A percentile compares a stretch with the other conserved stretches of the same genome.
These are phyloP conservation scores for Desoria tigrina DNA, from an alignment of 2,888 invertebrate genomes.

Conservation along the genomic window DNA sequence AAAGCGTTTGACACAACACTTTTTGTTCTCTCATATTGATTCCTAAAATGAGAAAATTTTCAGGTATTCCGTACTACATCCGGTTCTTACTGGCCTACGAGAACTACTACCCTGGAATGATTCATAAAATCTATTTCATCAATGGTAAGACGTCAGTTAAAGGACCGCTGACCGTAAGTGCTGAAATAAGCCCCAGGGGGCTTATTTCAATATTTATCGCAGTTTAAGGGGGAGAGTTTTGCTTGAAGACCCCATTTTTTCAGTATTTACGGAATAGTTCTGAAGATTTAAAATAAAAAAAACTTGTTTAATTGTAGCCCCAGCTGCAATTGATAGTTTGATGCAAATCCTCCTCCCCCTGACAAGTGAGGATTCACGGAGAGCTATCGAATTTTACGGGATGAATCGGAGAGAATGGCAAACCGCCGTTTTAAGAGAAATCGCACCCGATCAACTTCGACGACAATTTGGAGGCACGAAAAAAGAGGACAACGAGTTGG, in stretches of 20 bases:
- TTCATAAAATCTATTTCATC: slow-evolving; percentile 7
- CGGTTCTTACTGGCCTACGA: neutral
- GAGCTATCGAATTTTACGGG: neutral
- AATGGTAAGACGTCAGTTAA: slow-evolving; percentile 5
- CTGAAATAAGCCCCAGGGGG: too few species aligned
- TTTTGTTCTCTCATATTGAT: neutral
- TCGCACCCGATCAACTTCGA: slow-evolving; percentile 1
- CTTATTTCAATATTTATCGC: too few species aligned
- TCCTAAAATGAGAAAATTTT: neutral
- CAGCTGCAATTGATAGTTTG: neutral
- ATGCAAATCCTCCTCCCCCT: neutral
- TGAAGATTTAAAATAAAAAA: neutral
- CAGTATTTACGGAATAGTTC: neutral
- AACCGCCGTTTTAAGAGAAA: neutral
- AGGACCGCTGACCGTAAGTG: too few species aligned
- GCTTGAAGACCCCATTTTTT: too few species aligned
- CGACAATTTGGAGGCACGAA: slow-evolving; percentile 11
- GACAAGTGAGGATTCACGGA: neutral
- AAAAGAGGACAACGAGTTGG: neutral
- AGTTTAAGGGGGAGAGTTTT: too few species aligned
- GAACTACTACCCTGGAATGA: slow-evolving; percentile 12
- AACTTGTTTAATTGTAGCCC: neutral
- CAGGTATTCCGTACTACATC: slow-evolving; percentile 8
- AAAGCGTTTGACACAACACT: too few species aligned
- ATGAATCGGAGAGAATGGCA: slow-evolving; percentile 1